Evolutionary conservation across 1,140 invertebrate genomes (phyloP), one percentile per base, ranked within the genome.

Genomic region (Cryptotermes secundus): DNA sequence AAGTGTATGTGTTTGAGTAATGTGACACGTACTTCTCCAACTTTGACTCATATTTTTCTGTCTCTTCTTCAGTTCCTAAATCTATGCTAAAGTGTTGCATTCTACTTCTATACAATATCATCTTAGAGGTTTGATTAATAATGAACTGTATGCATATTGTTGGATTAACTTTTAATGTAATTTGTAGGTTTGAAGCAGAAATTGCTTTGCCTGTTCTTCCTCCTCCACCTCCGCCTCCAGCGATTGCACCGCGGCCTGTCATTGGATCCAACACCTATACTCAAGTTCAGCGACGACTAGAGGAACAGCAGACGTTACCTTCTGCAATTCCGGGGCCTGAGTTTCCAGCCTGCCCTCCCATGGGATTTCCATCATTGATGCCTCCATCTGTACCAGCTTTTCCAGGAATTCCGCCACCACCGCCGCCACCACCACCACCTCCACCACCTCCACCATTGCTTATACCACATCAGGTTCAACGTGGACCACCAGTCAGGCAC

Each of bases 121-220:
- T 14, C 36, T 45, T 53, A 22, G 1, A 22, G 1, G 3, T 31
- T 31, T 49, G 16, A 49, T 24, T 83, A 45, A 38, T 83, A 16
- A 83, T 42, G 6, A 22, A 31, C 24, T 45, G 1, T 31, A 59
- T 83, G 26, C 19, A 12, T 59, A n/a, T 24, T 12, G 38, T 9
- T 83, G 34, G 59, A 42, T 35, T n/a, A 3, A 31, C 24, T 12
- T 22, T 65, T 7, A 26, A 10, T 86, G 19, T 34, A 9, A 83
- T 83, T 87, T 87, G 22, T 86, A 96, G 95, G 86, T 97, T 97
- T 89, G 96, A 97, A 88, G 95, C 96, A n/a, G 96, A 97, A 90
- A 96, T 96, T 85, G 94, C 95, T 12, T 93, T 93, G 83, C 90
- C 90, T 82, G 88, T 89, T n/a, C 82, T 92, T 85, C 89, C 92